A percentile compares a stretch with the other conserved stretches of the same genome.
These are phyloP conservation scores for Halichoerus grypus DNA, from an alignment of 2,113 vertebrate genomes.

Conservation along the genomic window DNA sequence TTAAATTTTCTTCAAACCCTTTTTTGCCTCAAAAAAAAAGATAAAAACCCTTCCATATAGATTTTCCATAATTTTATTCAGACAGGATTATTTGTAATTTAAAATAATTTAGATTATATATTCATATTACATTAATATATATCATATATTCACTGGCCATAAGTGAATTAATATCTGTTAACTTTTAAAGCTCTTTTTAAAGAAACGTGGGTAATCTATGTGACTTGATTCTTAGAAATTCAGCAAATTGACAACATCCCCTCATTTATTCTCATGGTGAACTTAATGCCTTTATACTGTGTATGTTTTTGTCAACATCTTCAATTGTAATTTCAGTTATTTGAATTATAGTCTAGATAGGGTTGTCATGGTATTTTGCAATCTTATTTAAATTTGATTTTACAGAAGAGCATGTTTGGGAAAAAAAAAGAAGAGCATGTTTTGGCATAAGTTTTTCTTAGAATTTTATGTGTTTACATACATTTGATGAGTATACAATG, in stretches of 20 bases:
- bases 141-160: not conserved
- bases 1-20: conserved; percentile 36
- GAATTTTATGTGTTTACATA: not conserved
- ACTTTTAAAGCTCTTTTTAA: not conserved
- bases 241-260: not conserved
- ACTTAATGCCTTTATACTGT: not conserved
- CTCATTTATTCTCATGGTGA: not conserved
- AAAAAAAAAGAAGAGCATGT: not conserved
- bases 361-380: not conserved
- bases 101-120: conserved; percentile 7
- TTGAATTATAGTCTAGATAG: not conserved
- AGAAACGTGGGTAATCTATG: not conserved
- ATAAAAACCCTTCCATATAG: not conserved
- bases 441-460: not conserved
- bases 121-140: not conserved
- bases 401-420: not conserved
- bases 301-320: not conserved
- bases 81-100: not conserved
- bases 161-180: conserved; percentile 1
- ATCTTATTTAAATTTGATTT: conserved; percentile 50
- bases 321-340: conserved; percentile 11
- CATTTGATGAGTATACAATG: not conserved
- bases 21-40: not conserved
- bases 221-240: conserved; percentile 41
- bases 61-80: conserved; percentile 26